These are phyloP conservation scores for Nicator chloris DNA, from an alignment of 2,113 vertebrate genomes.

Conservation along the genomic window DNA sequence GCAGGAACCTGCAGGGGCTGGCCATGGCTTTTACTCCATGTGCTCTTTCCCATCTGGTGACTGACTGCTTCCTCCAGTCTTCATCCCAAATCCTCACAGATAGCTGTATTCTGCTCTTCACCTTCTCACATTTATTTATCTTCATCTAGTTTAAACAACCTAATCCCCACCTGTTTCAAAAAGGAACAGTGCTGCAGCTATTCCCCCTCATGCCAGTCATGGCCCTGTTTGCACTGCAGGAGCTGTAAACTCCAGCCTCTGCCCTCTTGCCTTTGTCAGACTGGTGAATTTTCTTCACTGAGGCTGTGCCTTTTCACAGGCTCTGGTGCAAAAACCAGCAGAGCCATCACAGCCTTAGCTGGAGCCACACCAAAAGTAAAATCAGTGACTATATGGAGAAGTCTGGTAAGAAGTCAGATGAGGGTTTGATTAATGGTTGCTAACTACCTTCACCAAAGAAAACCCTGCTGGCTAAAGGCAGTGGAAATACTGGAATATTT, in stretches of 20 bases:
- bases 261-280: background rate
- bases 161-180: background rate
- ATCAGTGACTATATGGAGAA: background rate
- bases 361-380: background rate
- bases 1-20: background rate
- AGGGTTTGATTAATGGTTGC: background rate
- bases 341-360: background rate
- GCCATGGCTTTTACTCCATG: background rate
- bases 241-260: background rate
- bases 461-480: background rate
- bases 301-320: background rate
- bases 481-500: background rate
- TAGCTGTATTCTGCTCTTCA: background rate
- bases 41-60: background rate
- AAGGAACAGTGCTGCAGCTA: background rate
- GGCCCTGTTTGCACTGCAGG: no score
- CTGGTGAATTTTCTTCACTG: background rate
- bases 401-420: background rate
- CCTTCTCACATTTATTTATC: background rate
- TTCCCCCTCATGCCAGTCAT: background rate
- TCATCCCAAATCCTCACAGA: background rate
- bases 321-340: background rate
- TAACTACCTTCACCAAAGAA: background rate
- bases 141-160: background rate
- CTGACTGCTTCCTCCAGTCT: background rate